Conservation (phyloP, 1,140 invertebrate species). For the Sipha flava region DNA sequence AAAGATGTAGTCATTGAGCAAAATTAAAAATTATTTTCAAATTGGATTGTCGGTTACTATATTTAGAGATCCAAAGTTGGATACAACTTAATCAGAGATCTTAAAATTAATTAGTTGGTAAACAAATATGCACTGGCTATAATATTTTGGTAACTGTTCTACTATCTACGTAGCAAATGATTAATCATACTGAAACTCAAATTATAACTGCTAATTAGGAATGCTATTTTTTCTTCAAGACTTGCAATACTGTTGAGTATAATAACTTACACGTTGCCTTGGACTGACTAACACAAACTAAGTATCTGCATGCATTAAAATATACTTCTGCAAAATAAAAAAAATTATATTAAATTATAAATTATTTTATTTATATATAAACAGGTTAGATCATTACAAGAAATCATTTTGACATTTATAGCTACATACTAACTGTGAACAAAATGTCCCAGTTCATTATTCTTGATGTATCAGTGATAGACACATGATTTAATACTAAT, state of each 20-base stretch:
- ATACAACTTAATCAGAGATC: slow-evolving; percentile 7
- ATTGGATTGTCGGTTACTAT: neutral
- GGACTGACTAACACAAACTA: neutral
- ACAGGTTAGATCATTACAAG: too few species aligned
- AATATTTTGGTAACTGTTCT: slow-evolving; percentile 28
- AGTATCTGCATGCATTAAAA: slow-evolving; percentile 12
- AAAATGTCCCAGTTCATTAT: too few species aligned
- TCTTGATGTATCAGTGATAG: too few species aligned
- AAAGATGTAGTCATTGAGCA: slow-evolving; percentile 3
- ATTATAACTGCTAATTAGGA: slow-evolving; percentile 19
- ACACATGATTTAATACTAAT: too few species aligned
- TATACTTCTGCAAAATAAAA: slow-evolving; percentile 7
- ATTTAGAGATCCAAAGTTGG: slow-evolving; percentile 6
- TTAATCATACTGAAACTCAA: slow-evolving; percentile 8
- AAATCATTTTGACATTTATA: too few species aligned
- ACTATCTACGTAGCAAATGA: neutral
- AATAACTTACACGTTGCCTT: slow-evolving; percentile 11
- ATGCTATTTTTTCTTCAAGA: neutral
- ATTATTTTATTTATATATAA: too few species aligned
- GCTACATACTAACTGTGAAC: too few species aligned
- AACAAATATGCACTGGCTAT: neutral
- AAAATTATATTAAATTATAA: neutral
- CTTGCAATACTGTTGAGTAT: slow-evolving; percentile 29
- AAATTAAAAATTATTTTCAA: neutral
- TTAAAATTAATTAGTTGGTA: slow-evolving; percentile 15